Conservation (phyloP, 2,797 vertebrate genomes). For the Pseudochaenichthys georgianus region DNA sequence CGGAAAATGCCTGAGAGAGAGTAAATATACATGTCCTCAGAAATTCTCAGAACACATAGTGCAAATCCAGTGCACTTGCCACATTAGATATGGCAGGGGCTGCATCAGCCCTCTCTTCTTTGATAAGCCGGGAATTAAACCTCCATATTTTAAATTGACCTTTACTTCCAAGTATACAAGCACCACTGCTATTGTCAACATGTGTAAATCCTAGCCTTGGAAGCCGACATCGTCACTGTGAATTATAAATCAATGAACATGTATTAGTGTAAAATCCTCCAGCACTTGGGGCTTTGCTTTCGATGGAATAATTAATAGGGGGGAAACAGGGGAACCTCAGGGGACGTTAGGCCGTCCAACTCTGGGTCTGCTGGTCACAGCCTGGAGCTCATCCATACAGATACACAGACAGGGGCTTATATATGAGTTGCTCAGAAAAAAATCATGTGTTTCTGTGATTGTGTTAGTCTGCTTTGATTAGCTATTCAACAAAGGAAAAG, state of each 20-base stretch:
- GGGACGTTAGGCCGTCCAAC: conserved; percentile 62
- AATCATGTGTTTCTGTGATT: conserved; percentile 9
- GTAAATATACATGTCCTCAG: conserved; percentile 29
- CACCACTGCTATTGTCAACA: conserved; percentile 72
- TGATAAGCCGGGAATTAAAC: conserved; percentile 62
- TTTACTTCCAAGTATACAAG: conserved; percentile 74
- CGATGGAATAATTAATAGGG: conserved; percentile 62
- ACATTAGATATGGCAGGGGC: conserved; percentile 32
- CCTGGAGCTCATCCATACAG: conserved; percentile 55
- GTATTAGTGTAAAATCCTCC: conserved; percentile 71
- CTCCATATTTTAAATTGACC: conserved; percentile 78
- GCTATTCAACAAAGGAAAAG: conserved; percentile 7
- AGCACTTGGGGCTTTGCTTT: conserved; percentile 62
- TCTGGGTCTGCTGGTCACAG: conserved; percentile 56
- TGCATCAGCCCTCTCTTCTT: conserved; percentile 35
- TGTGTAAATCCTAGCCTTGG: conserved; percentile 76
- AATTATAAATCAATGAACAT: conserved; percentile 83
- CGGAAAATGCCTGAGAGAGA: conserved; percentile 32
- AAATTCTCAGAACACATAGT: conserved; percentile 21
- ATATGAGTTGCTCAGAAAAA: conserved; percentile 21
- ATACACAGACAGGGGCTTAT: conserved; percentile 47
- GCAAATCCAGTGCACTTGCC: conserved; percentile 39
- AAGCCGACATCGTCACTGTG: conserved; percentile 55
- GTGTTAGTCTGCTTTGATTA: conserved; percentile 29
- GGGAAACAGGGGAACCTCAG: conserved; percentile 48